Evolutionary conservation across 2,888 invertebrate genomes (phyloP), one percentile per base, ranked within the genome.

Genomic region (Apodemia hepburni): DNA sequence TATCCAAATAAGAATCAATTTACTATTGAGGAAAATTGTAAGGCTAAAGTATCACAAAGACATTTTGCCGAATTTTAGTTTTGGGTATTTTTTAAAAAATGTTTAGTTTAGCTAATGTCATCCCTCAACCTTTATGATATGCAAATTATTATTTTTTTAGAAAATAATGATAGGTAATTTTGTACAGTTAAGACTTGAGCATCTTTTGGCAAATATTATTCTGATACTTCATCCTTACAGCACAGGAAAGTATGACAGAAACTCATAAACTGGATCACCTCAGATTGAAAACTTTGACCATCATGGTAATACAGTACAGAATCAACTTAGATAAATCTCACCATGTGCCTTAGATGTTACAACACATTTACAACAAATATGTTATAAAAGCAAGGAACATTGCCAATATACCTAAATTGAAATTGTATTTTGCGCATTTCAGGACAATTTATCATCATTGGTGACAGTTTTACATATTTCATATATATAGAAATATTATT

Each of bases 251-350:
- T 38, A 38, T 38, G 12, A 11, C 11, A 38, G 0, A 38, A 4
- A 38, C 3, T 12, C 42, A 1, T 6, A n/a, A 42, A 42, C 42
- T 22, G 1, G 42, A 0, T 64, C 69, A 76, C 71, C 77, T 90
- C 85, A 93, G 88, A 84, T 93, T 92, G 84, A 88, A 88, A 85
- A 89, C 91, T 89, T 92, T 84, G 78, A 84, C 81, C 89, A 85
- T 91, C 87, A 76, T 61, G 70, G 81, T 83, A 70, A 64, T 65
- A 79, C 81, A 82, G 80, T 57, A 71, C 67, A 76, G 79, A 76
- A 68, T 61, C 62, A 49, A 54, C 54, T 54, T 54, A 54, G 15
- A 58, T 58, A 62, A 15, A 45, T 29, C 17, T 33, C 17, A 15
- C 18, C 45, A 15, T 17, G 3, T 45, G 18, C 9, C 47, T 29